A percentile compares a stretch with the other conserved stretches of the same genome.
Evolutionary conservation across 2,113 vertebrate species (phyloP).

Genomic region (Equus quagga): DNA sequence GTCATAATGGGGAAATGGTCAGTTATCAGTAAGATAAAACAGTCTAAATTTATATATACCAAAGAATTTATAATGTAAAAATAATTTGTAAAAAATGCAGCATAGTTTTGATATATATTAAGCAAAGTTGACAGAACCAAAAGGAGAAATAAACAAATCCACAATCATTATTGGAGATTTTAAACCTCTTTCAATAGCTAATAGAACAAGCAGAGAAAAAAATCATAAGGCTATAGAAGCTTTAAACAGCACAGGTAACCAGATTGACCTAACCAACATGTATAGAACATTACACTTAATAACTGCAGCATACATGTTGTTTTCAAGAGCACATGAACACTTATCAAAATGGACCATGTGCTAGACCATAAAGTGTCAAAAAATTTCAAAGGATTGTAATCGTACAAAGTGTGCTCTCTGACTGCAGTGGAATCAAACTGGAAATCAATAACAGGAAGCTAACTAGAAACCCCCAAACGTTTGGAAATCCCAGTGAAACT

Average conservation of each 20-base stretch:
- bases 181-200: not conserved
- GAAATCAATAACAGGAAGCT: not conserved
- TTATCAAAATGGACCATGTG: not conserved
- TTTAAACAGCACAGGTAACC: not conserved
- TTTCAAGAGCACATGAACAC: not conserved
- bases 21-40: not conserved
- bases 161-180: not conserved
- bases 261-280: not conserved
- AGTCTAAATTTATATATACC: not conserved
- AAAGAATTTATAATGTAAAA: not conserved
- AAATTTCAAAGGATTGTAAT: not conserved
- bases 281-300: not conserved
- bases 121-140: not conserved
- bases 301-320: not conserved
- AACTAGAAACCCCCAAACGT: not conserved
- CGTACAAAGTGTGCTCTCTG: not conserved
- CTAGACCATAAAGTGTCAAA: not conserved
- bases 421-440: not conserved
- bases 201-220: constrained; percentile 3
- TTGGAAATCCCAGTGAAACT: constrained; percentile 6
- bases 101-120: constrained; percentile 17
- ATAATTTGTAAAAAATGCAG: not conserved
- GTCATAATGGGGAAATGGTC: not conserved
- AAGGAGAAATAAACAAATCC: not conserved
- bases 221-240: not conserved